These are phyloP conservation scores for Abramis brama DNA, from an alignment of 2,113 vertebrate genomes.

Conservation along the genomic window DNA sequence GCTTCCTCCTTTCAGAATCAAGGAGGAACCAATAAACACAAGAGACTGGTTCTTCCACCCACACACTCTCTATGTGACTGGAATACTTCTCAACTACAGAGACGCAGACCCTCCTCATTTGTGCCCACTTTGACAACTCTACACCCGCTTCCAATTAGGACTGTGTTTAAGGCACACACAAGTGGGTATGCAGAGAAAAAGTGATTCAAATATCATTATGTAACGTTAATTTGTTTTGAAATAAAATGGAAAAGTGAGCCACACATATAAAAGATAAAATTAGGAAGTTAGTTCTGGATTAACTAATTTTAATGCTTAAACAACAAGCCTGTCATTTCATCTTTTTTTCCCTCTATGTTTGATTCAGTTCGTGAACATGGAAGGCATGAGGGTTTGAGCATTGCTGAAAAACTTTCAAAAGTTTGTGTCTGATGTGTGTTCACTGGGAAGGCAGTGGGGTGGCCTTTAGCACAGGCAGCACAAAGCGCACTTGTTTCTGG, in stretches of 20 bases:
- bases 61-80: background rate
- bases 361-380: constrained; percentile 50
- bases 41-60: background rate
- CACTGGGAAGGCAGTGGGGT: constrained; percentile 63
- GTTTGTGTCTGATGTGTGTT: constrained; percentile 54
- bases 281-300: background rate
- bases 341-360: background rate
- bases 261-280: background rate
- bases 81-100: background rate
- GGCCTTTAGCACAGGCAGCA: constrained; percentile 59
- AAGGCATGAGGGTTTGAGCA: constrained; percentile 25
- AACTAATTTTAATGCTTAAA: background rate
- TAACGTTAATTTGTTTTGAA: constrained; percentile 20
- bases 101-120: background rate
- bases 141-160: background rate
- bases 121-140: background rate
- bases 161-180: background rate
- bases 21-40: background rate
- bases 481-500: constrained; percentile 73
- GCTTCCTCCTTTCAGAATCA: background rate
- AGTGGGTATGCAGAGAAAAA: background rate
- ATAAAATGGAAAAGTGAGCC: background rate
- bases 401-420: constrained; percentile 12
- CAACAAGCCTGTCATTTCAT: background rate
- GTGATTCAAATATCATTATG: background rate